Evolutionary conservation across 2,888 invertebrate genomes (phyloP), one percentile per base, ranked within the genome.

Genomic region (Eretmocerus hayati): DNA sequence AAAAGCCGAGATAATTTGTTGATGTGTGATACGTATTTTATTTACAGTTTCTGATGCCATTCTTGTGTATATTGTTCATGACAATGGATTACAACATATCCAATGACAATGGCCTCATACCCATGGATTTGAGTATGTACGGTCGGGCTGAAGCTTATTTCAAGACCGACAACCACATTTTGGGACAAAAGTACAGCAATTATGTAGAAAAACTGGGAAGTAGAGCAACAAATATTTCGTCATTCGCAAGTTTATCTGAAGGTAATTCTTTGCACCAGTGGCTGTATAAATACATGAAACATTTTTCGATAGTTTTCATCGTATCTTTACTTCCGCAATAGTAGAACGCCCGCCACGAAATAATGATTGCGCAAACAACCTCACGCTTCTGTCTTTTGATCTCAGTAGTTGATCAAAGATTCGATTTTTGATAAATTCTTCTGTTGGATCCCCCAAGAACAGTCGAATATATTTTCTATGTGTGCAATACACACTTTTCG

Each of bases 81-180:
- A 55, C 62, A 3, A 57, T 69, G 48, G 61, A 69, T 49, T 64
- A 65, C 15, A 61, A 62, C 40, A 52, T 59, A 4, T 56, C 61
- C 15, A 26, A 20, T 5, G 54, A 56, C 9, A 52, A 58, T 66
- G 6, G 58, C 64, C 23, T 49, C 75, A 15, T 67, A 8, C 58
- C 64, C 26, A 49, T 75, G 15, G 57, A 61, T 26, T 60, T 77
- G n/a, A 59, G 60, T 4, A 56, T 64, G 54, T 71, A 71, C 42
- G 56, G 56, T 41, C 22, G 55, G 35, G 55, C 69, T 0, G 51
- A 60, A 56, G 56, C 69, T 18, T 64, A 66, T 43, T 72, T 66
- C 52, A 59, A 56, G 18, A 49, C 62, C 4, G 48, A 56, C 5
- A 53, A 60, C 22, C 15, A 44, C 18, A 37, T 33, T 2, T 48